Evolutionary conservation across 2,888 invertebrate genomes (phyloP), one percentile per base, ranked within the genome.

Genomic region (Artemia sp.): DNA sequence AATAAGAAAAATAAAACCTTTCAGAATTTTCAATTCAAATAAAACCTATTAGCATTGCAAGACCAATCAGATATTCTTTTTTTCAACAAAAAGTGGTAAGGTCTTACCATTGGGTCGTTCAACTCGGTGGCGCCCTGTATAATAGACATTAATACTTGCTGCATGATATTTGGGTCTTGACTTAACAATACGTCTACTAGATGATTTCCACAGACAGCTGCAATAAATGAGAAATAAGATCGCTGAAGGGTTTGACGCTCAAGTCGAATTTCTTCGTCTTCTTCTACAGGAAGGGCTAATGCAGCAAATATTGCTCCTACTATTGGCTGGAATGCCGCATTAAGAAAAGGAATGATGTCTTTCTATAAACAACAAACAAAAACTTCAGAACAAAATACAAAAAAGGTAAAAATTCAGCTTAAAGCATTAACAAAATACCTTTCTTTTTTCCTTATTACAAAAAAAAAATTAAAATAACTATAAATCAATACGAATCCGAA

Each of bases 101-200:
- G 38, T 38, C 51, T 75, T 75, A 79, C 79, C 74, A 77, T 77
- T 24, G 81, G 81, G 75, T 82, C 82, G 10, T 80, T 78, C 72
- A 78, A 77, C 67, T 81, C 80, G 9, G 80, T 79, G 51, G 80
- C 80, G 12, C 82, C 82, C 73, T 81, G 80, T 64, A 81, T 78
- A 51, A 82, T 75, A 7, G 81, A 80, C 71, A 79, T 74, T 72
- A 82, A 74, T n/a, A 82, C 78, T 72, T 78, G 76, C 51, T 79
- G 76, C 12, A 76, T 70, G 8, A 74, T 72, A 19, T 70, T 72
- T 12, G 73, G 71, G 53, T 75, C 75, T 73, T 78, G 76, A 50
- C 74, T 71, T 24, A 75, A 73, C 51, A 79, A 75, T 2, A 81
- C 80, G 73, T 81, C 80, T 12, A 78, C 75, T 38, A 81, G 77